Evolutionary conservation across 2,888 invertebrate genomes (phyloP).

Genomic region (Epistrophe grossulariae): DNA sequence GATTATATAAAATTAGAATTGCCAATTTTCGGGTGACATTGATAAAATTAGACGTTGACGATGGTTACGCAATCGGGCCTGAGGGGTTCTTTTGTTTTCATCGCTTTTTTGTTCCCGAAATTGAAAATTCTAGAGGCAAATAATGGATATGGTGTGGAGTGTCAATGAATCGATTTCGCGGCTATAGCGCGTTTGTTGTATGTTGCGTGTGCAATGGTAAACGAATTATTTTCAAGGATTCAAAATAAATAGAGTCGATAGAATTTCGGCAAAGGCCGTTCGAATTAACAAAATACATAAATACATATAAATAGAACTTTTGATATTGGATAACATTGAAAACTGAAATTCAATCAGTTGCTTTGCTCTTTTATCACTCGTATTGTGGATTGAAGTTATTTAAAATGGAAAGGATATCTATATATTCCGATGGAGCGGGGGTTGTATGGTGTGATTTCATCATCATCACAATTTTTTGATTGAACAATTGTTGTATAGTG

Average conservation of each 20-base stretch:
- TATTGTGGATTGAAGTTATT: constrained; percentile 7
- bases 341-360: constrained; percentile 38
- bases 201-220: constrained; percentile 20
- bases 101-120: not conserved
- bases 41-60: constrained; percentile 45
- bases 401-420: constrained; percentile 16
- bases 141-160: constrained; percentile 13
- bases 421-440: not conserved
- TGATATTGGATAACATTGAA: constrained; percentile 34
- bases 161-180: constrained; percentile 47
- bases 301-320: not conserved
- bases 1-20: constrained; percentile 54
- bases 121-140: constrained; percentile 23
- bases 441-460: constrained; percentile 5
- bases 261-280: not conserved
- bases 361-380: constrained; percentile 2
- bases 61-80: not conserved
- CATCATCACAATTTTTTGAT: not conserved
- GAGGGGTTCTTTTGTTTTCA: not conserved
- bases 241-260: constrained; percentile 3
- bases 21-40: constrained; percentile 52
- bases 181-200: not conserved
- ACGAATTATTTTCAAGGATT: constrained; percentile 22
- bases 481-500: not conserved
- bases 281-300: not conserved